Evolutionary conservation across 2,113 vertebrate species (phyloP), one percentile per base, ranked within the genome.

Genomic region (Dromas ardeola): DNA sequence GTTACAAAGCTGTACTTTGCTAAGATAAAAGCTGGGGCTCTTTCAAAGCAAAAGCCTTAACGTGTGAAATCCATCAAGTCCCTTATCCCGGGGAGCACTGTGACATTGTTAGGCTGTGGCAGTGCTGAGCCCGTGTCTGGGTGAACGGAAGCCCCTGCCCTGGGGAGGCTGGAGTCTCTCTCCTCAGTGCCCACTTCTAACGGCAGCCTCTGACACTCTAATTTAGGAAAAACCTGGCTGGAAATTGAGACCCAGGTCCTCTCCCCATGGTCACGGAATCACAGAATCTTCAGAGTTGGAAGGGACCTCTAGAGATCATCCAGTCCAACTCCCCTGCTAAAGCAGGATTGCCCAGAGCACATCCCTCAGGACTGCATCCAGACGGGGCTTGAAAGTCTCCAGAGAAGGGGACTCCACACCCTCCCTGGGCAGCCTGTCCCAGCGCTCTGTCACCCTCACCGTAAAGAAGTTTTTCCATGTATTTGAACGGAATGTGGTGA

Each of bases 1-100:
- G 95, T 90, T 93, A 87, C 95, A 97, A 97, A 97, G 96, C 97
- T 97, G 81, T 82, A 95, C 94, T 97, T 97, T 93, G 73, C 89
- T 95, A 95, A 95, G 97, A 97, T 97, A 97, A 97, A 96, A 97
- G 94, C 97, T 52, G 70, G 50, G 95, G 23, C 62, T 94, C 74
- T 96, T 94, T 95, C 94, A 97, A 97, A 97, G 95, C 91, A 93
- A 96, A 94, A 97, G 93, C 89, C 93, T 94, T 50, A 82, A 90
- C 91, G 86, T 95, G 91, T 93, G 96, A 97, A 97, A 97, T 91
- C 93, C 96, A 91, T 91, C 89, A 83, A 74, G 87, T 70, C 53
- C 8, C 43, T 70, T 91, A 55, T 90, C 59, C 89, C 0, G 0
- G 66, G 32, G 61, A 93, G 40, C 69, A 15, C 3, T 11, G 71